Conservation (phyloP, 2,797 vertebrate genomes). For the Champsocephalus gunnari region DNA sequence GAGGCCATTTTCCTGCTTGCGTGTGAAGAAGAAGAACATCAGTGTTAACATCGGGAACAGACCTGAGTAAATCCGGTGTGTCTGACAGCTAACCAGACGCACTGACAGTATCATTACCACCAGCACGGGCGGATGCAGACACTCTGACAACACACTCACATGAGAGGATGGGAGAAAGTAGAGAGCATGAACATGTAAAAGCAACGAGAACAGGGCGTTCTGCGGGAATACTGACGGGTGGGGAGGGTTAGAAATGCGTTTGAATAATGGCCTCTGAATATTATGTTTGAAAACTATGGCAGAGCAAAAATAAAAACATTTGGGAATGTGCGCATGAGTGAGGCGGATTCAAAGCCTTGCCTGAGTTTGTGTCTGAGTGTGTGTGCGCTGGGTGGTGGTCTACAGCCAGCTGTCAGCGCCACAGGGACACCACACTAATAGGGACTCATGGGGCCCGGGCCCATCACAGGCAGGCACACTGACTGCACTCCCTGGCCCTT, state of each 20-base stretch:
- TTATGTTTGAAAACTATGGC: constrained; percentile 53
- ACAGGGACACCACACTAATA: constrained; percentile 85
- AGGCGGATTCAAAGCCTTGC: constrained; percentile 43
- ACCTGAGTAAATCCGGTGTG: constrained; percentile 72
- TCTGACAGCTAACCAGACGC: constrained; percentile 80
- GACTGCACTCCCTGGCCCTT: constrained; percentile 74
- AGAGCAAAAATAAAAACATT: constrained; percentile 58
- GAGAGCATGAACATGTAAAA: constrained; percentile 42
- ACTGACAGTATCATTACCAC: constrained; percentile 84
- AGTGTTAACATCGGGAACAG: constrained; percentile 82
- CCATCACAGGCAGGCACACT: constrained; percentile 75
- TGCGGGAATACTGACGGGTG: constrained; percentile 1
- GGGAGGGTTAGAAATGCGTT: constrained; percentile 29
- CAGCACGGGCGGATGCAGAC: constrained; percentile 68
- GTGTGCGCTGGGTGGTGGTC: constrained; percentile 71
- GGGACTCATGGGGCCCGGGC: constrained; percentile 79
- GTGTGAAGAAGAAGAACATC: constrained; percentile 75
- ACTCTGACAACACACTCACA: constrained; percentile 73
- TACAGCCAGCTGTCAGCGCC: constrained; percentile 85
- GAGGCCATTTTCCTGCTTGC: constrained; percentile 65
- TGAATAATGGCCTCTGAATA: constrained; percentile 58
- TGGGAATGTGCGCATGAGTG: constrained; percentile 42
- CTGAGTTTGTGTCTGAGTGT: constrained; percentile 56
- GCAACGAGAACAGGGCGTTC: constrained; percentile 30
- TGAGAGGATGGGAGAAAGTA: constrained; percentile 43